Evolutionary conservation across 2,113 vertebrate species (phyloP), one percentile per base, ranked within the genome.

Genomic region (Lagopus leucura): DNA sequence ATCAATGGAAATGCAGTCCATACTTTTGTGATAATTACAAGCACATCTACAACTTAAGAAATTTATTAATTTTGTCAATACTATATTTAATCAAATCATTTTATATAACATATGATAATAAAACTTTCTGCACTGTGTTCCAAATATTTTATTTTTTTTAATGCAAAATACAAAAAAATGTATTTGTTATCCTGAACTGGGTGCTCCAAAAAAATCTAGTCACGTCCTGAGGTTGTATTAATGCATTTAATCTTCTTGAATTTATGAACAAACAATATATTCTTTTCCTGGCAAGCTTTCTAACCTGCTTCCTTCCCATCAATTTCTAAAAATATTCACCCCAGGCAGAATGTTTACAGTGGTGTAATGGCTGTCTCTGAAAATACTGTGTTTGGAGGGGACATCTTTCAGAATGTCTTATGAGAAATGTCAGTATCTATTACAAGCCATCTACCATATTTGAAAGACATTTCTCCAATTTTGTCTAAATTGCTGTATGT

Each of bases 371-470:
- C 40, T 71, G 60, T 69, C 72, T 83, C 70, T 79, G 50, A 92
- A 88, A 84, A 89, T 66, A n/a, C 36, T 64, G 0, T 67, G 25
- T 72, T 85, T 86, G 11, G 43, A 86, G 25, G 24, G 77, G 72
- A 45, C 69, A 61, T 77, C 52, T 20, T 25, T 86, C 77, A 54
- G 43, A 92, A 90, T 52, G 73, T 82, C 80, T 77, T 76, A 83
- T 47, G 80, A 86, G 85, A 93, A 93, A 69, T 67, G 65, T 64
- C 86, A 94, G 38, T 34, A 25, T 78, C 52, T 30, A 63, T 78
- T 91, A 47, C 38, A 90, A 48, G 20, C 22, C 76, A 80, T 55
- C 19, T 20, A 55, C 10, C 1, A 3, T 54, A 50, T 81, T 50
- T 77, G 80, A 63, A 95, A 80, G 32, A 42, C 48, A 60, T 42